A percentile compares a stretch with the other conserved stretches of the same genome.
Evolutionary conservation across 2,888 invertebrate genomes (phyloP).

Genomic region (Ormyrus thymus): DNA sequence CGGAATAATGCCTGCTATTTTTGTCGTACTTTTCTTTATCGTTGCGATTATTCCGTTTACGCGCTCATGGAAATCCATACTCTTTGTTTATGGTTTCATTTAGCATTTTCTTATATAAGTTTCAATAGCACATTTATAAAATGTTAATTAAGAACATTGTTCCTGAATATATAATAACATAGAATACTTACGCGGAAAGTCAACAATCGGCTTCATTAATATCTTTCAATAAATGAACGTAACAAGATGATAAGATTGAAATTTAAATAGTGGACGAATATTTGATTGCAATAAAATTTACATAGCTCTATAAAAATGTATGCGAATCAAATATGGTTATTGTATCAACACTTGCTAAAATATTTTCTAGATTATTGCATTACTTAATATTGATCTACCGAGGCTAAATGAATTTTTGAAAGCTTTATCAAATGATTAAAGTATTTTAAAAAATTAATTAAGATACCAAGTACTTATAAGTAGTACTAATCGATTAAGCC

Average conservation of each 20-base stretch:
- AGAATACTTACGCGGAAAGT: constrained; percentile 30
- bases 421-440: too few species aligned
- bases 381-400: too few species aligned
- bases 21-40: background rate
- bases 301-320: constrained; percentile 29
- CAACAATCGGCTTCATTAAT: background rate
- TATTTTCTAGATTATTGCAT: too few species aligned
- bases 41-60: constrained; percentile 26
- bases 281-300: constrained; percentile 16
- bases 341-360: too few species aligned
- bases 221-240: background rate
- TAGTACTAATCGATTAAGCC: too few species aligned
- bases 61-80: background rate
- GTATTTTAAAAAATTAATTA: too few species aligned
- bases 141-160: background rate
- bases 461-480: too few species aligned
- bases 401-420: too few species aligned
- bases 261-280: background rate
- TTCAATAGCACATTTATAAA: too few species aligned
- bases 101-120: too few species aligned
- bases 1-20: background rate
- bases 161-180: background rate
- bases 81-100: background rate
- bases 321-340: background rate
- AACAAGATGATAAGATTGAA: background rate